These are phyloP conservation scores for Anodontia alba DNA, from an alignment of 2,888 invertebrate genomes.

Conservation along the genomic window DNA sequence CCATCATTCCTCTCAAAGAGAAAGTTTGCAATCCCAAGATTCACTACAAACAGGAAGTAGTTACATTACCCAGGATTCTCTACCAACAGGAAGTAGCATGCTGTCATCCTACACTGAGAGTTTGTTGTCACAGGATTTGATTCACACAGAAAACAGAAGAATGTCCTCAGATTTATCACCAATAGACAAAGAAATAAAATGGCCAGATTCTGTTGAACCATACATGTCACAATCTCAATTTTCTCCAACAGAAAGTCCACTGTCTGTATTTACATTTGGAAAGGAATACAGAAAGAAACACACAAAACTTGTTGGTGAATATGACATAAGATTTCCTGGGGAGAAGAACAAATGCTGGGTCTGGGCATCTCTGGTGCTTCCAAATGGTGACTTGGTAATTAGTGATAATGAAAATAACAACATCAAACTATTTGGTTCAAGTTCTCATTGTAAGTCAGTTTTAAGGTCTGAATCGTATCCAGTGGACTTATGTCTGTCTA, in stretches of 20 bases:
- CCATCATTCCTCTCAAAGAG: neutral
- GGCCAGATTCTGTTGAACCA: neutral
- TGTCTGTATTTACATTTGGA: neutral
- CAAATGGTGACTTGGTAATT: neutral
- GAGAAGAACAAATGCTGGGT: constrained; percentile 15
- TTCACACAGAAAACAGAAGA: neutral
- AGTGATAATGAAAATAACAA: constrained; percentile 13
- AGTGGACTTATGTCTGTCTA: neutral
- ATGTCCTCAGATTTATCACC: neutral
- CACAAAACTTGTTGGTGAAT: neutral
- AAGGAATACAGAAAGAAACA: neutral
- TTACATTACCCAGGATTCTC: neutral
- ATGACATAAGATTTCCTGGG: constrained; percentile 6
- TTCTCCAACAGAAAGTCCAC: neutral
- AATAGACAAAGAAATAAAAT: neutral
- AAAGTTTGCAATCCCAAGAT: constrained; percentile 5
- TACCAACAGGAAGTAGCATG: constrained; percentile 6
- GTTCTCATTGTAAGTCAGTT: constrained; percentile 6
- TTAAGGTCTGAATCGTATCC: neutral
- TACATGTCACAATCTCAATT: neutral
- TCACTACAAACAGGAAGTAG: neutral
- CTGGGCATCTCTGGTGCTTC: neutral
- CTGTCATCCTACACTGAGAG: constrained; percentile 5
- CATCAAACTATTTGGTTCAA: constrained; percentile 9
- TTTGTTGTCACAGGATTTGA: neutral